Evolutionary conservation across 1,140 invertebrate species (phyloP).

Genomic region (Apis florea): DNA sequence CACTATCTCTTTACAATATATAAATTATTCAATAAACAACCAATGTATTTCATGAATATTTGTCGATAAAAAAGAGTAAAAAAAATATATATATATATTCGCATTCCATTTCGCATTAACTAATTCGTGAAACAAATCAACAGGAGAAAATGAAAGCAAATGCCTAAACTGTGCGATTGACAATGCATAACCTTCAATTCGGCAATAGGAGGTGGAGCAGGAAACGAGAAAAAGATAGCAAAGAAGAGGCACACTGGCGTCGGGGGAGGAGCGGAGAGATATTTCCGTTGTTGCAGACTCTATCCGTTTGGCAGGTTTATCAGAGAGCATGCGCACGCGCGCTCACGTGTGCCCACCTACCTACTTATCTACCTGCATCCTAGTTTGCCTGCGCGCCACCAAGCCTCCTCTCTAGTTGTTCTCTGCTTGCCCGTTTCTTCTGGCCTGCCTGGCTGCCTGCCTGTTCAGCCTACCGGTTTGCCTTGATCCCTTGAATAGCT

Average conservation of each 20-base stretch:
- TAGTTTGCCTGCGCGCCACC: slow-evolving; percentile 25
- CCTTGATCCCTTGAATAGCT: slow-evolving; percentile 70
- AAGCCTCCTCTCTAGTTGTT: slow-evolving; percentile 11
- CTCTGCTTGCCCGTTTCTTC: slow-evolving; percentile 14
- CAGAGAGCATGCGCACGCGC: slow-evolving; percentile 29
- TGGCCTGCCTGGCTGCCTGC: slow-evolving; percentile 27
- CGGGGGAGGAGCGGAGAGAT: slow-evolving; percentile 17
- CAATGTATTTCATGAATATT: too few relatives aligned
- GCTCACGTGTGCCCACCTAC: slow-evolving; percentile 47
- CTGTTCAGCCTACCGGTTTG: slow-evolving; percentile 57
- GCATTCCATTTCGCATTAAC: too few relatives aligned
- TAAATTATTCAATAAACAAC: too few relatives aligned
- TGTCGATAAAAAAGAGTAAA: too few relatives aligned
- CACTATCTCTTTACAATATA: too few relatives aligned
- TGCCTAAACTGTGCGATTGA: neutral
- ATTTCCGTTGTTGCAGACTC: slow-evolving; percentile 48
- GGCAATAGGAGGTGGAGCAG: slow-evolving; percentile 3
- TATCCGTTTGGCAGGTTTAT: slow-evolving; percentile 52
- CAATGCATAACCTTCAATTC: neutral
- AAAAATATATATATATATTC: too few relatives aligned
- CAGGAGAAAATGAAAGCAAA: too few relatives aligned
- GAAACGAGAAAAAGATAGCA: slow-evolving; percentile 28
- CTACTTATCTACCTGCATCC: slow-evolving; percentile 56
- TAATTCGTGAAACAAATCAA: too few relatives aligned
- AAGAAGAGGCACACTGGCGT: neutral